Evolutionary conservation across 2,888 invertebrate genomes (phyloP), one percentile per base, ranked within the genome.

Genomic region (Thysanoteuthis rhombus): DNA sequence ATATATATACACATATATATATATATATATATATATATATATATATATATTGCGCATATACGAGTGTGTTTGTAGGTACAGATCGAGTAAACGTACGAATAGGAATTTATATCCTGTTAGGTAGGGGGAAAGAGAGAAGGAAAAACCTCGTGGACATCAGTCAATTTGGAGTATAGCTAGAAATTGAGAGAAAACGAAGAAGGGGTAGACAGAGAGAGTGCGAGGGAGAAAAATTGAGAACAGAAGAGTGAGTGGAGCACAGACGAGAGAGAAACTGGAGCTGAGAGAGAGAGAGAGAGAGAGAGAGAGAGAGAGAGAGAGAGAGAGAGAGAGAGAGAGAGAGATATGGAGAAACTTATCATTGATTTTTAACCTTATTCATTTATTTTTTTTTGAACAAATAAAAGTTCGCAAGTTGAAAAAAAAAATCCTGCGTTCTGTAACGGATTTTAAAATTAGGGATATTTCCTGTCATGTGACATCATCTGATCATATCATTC

Each of bases 201-300:
- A 40, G n/a, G n/a, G n/a, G 25, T 38, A 32, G 8, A n/a, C 10
- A 92, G 1, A 92, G 92, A 58, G 93, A 58, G 92, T 38, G 93
- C 38, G 93, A 32, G 22, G 10, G 12, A 1, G 89, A 1, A 32
- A n/a, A 19, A 39, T 39, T 0, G 16, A 16, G 28, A 40, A 75
- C 92, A 75, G 75, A 91, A 92, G 75, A 75, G 32, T 2, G 32
- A 32, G 12, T 5, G 5, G 58, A 58, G 32, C 2, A 1, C 5
- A 75, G 92, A 91, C 32, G 92, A 93, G 93, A 92, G 92, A 93
- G 92, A 93, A 52, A 75, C 39, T 47, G 58, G 58, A 52, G 91
- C 91, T 90, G 94, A 93, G 90, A 93, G 93, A 94, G 93, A 47
- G 52, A 39, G 90, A 93, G 90, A 90, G 93, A 90, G 93, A 39